Base-by-base conservation (phyloP, 2,888 invertebrate genomes). In the Psococerastis gibbosa region DNA sequence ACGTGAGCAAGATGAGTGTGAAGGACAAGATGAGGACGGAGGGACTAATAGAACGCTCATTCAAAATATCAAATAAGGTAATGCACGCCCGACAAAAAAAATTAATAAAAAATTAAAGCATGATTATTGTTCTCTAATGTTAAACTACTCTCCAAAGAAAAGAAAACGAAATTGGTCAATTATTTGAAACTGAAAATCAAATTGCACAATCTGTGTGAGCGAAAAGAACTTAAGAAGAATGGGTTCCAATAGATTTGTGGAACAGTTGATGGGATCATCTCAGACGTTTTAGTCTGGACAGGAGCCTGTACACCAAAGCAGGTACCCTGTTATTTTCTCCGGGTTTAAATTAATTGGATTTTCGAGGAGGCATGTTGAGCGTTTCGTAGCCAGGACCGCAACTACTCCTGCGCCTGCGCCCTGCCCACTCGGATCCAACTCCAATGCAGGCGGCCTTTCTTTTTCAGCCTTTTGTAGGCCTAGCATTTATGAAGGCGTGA, bases 291-390 rank as follows among this genome's bases (percentile, higher is more conserved):
- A 5, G 22, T n/a, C n/a, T 20, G 22, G 38, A 38, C 38, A 38
- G 38, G 22, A 38, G 38, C 38, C 17, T 38, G 18, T 38, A 20
- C 22, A 38, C 49, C 50, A 53, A 51, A 52, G 50, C 54, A 50
- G 52, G 48, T 54, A 56, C 56, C 59, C 60, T 60, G 57, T 60
- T 61, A 60, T 60, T 60, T 60, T 60, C 59, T 53, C 51, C 56
- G 57, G 57, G 51, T 53, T 57, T 57, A 60, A 58, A 60, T 60
- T 60, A 60, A 60, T 60, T 59, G 58, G 58, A 57, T 60, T 56
- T 53, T 49, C 46, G 47, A 46, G 49, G 22, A 38, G 38, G 38
- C 20, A 38, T 38, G 20, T 38, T 38, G 38, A 38, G 20, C 38
- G 18, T 38, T 38, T 38, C 38, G 6, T 38, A 5, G 18, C 5